These are phyloP conservation scores for Aphelocoma californica DNA, from an alignment of 2,797 vertebrate species.

Conservation along the genomic window DNA sequence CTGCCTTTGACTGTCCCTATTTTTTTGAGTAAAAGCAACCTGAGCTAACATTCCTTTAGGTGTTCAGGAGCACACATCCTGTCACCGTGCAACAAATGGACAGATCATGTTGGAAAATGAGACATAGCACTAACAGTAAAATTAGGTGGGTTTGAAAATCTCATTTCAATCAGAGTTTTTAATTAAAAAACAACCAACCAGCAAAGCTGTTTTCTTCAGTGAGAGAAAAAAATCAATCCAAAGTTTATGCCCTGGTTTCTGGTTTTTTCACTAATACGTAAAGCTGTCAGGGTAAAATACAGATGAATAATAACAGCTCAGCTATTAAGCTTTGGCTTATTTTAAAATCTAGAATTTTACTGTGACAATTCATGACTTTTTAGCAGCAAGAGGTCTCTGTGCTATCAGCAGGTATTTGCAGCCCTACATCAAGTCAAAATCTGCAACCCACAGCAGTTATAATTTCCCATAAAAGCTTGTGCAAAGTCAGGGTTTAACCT, in stretches of 20 bases:
- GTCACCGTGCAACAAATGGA: not conserved
- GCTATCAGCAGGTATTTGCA: not conserved
- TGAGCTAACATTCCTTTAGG: not conserved
- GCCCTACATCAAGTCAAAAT: not conserved
- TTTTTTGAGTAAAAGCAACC: not conserved
- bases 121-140: not conserved
- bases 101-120: not conserved
- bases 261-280: not conserved
- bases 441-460: not conserved
- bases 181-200: slow-evolving; percentile 26
- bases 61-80: not conserved
- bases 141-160: not conserved
- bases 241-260: not conserved
- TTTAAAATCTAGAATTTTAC: not conserved
- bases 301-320: not conserved
- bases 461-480: not conserved
- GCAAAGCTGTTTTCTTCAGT: not conserved
- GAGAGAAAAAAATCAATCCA: slow-evolving; percentile 8
- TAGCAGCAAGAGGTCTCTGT: not conserved
- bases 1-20: not conserved
- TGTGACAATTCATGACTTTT: not conserved
- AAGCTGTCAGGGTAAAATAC: not conserved
- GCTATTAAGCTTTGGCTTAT: not conserved
- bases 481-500: not conserved
- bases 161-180: not conserved